Evolutionary conservation across 2,797 vertebrate genomes (phyloP).

Genomic region (Setipinna tenuifilis): DNA sequence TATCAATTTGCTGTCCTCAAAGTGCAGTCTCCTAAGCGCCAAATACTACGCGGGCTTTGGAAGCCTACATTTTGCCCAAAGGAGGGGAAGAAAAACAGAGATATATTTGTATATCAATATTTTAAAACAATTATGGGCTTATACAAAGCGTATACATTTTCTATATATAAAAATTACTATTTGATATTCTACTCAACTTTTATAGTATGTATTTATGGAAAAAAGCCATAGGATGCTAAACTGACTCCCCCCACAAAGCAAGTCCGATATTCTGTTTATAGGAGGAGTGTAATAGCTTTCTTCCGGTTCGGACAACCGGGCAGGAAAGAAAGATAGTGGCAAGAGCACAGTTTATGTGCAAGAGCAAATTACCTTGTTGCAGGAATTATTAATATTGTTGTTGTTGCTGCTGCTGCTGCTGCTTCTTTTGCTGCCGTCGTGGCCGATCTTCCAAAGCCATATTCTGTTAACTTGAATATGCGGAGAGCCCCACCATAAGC

Average conservation of each 20-base stretch:
- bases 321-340: too few relatives aligned
- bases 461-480: too few relatives aligned
- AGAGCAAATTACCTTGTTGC: too few relatives aligned
- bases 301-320: neutral
- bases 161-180: neutral
- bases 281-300: neutral
- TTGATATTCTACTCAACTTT: neutral
- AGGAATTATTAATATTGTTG: too few relatives aligned
- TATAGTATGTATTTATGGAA: neutral
- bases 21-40: constrained; percentile 64
- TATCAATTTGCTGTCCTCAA: constrained; percentile 35
- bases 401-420: too few relatives aligned
- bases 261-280: neutral
- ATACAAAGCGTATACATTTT: neutral
- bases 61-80: constrained; percentile 43
- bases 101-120: neutral
- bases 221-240: neutral
- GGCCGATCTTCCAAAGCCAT: too few relatives aligned
- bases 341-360: too few relatives aligned
- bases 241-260: neutral
- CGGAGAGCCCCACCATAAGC: too few relatives aligned
- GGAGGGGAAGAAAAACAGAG: constrained; percentile 19
- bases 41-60: constrained; percentile 74
- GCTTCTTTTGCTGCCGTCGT: too few relatives aligned
- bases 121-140: neutral